Base-by-base conservation (phyloP, 2,888 invertebrate genomes). In the Drosophila mimica region DNA sequence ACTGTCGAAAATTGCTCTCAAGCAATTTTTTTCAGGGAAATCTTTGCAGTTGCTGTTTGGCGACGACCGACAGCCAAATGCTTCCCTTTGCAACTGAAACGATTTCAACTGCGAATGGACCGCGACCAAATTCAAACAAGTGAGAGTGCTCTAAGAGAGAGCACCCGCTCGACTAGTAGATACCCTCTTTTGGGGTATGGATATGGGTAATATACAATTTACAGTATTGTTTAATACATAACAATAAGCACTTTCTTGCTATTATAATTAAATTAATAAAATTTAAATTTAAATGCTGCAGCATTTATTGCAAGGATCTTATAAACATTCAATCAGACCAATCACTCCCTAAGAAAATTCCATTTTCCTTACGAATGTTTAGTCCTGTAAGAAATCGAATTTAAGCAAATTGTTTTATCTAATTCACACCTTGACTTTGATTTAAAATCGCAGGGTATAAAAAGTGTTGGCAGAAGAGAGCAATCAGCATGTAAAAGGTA, bases 11-110 rank as follows among this genome's bases (percentile, higher is more conserved):
- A 72, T 64, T 33, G 61, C 49, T 48, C 20, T 13, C 53, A 54
- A 54, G 25, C 17, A 25, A 25, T 25, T 25, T 25, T 25, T 25
- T 25, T 36, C 17, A 9, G 17, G 15, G 13, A 33, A 53, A 53
- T 53, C 34, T 54, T 38, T 38, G 53, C 53, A 20, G 17, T 54
- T 25, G 36, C 36, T 11, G 13, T 56, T 38, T 28, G 56, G 51
- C 51, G 57, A 73, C 88, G 88, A 75, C 83, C 64, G 71, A 72
- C 82, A 71, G 75, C 46, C 70, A 53, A 85, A 77, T 74, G 82
- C 82, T 81, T 83, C 68, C 62, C 75, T 83, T 74, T 73, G 76
- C 78, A 72, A 90, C 89, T 86, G 70, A 85, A 85, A 82, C 78
- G 66, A 61, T 72, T 61, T 69, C 71, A 62, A 60, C 60, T 74